A percentile compares a stretch with the other conserved stretches of the same genome.
Evolutionary conservation across 30 jellyfish, hydroid and myxozoan genomes (phyloP).

Genomic region (Pseudorhiza aurosa): DNA sequence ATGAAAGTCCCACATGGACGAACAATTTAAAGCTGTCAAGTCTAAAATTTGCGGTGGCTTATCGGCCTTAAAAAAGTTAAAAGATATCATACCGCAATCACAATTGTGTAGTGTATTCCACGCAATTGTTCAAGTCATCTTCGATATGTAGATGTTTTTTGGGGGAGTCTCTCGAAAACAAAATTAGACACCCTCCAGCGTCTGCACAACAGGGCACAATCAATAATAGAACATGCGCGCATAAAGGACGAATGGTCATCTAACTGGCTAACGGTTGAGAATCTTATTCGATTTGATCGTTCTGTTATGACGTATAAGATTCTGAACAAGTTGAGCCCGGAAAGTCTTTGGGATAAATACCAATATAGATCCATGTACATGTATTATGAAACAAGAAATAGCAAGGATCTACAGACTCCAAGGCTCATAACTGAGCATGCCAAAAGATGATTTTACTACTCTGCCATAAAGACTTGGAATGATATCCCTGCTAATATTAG

Average conservation of each 20-base stretch:
- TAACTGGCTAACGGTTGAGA: slow-evolving; percentile 16
- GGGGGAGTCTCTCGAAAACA: slow-evolving; percentile 43
- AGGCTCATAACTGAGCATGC: slow-evolving; percentile 31
- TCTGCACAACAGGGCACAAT: slow-evolving; percentile 26
- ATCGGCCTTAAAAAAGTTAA: slow-evolving; percentile 7
- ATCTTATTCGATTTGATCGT: not conserved
- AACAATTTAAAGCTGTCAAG: no score
- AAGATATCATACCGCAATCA: slow-evolving; percentile 41
- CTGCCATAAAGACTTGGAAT: slow-evolving; percentile 5
- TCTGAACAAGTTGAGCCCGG: slow-evolving; percentile 15
- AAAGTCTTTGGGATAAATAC: slow-evolving; percentile 9
- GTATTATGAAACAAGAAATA: slow-evolving; percentile 20
- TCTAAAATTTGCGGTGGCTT: no score
- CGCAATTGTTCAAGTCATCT: slow-evolving; percentile 31
- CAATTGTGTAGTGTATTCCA: slow-evolving; percentile 7
- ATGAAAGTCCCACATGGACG: no score
- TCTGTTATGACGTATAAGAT: not conserved
- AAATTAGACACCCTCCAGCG: slow-evolving; percentile 35
- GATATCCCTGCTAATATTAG: not conserved
- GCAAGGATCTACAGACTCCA: slow-evolving; percentile 50
- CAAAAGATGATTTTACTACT: slow-evolving; percentile 20
- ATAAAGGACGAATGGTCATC: slow-evolving; percentile 9
- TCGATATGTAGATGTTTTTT: slow-evolving; percentile 36
- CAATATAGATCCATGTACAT: slow-evolving; percentile 5
- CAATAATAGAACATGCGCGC: not conserved